phyloP scores from a whole-genome alignment of 2,888 invertebrate species.

The Stenodema calcarata region DNA sequence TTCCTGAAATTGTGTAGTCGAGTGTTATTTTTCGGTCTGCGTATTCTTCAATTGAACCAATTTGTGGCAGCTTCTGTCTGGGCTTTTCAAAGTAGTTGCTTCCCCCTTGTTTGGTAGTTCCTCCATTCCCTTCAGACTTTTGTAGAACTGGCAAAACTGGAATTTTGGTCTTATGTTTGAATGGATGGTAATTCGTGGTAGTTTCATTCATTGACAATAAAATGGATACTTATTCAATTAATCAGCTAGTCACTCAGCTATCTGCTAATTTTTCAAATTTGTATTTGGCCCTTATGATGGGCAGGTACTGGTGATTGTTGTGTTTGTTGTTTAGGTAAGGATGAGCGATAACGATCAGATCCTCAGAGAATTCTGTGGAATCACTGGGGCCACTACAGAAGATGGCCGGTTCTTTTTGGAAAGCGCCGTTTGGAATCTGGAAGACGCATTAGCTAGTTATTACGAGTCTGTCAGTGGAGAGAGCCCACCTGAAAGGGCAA shows the following conservation, averaged over 20 bases:
- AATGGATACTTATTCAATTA: not conserved
- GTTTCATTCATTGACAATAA: too few relatives aligned
- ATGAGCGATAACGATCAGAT: constrained; percentile 48
- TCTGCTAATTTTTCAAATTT: not conserved
- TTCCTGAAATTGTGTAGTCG: not conserved
- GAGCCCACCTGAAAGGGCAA: constrained; percentile 34
- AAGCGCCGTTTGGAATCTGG: constrained; percentile 40
- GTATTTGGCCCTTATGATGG: not conserved
- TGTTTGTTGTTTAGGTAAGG: constrained; percentile 7
- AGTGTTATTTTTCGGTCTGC: too few relatives aligned
- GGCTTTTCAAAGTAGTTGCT: too few relatives aligned
- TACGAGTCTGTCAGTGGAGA: constrained; percentile 47
- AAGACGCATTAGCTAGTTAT: constrained; percentile 43
- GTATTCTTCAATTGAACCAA: too few relatives aligned
- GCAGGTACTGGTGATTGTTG: not conserved
- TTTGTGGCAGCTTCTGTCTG: too few relatives aligned
- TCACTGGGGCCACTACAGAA: constrained; percentile 30
- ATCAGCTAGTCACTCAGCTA: not conserved
- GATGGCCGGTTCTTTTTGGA: constrained; percentile 42
- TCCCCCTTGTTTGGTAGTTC: too few relatives aligned
- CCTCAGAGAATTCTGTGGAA: constrained; percentile 39
- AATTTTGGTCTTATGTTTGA: too few relatives aligned
- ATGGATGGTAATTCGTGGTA: too few relatives aligned
- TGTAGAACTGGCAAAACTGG: too few relatives aligned
- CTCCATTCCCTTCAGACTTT: too few relatives aligned